Percentiles rank a stretch among this genome's conserved stretches.
Evolutionary conservation across 2,113 vertebrate species (phyloP).

Genomic region (Percina caprodes): DNA sequence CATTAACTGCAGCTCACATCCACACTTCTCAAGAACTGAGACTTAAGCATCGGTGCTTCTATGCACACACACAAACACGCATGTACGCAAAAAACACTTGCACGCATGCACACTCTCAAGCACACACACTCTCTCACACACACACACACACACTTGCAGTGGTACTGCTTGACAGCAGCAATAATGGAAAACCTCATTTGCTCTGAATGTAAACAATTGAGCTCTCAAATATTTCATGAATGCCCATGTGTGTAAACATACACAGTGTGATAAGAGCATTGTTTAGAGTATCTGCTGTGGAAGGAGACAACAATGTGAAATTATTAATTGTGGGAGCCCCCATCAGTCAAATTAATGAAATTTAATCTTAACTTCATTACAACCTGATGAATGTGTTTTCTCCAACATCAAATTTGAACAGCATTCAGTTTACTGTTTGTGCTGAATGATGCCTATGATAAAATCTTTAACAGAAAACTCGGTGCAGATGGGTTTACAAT

Average conservation of each 20-base stretch:
- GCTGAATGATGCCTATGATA: slow-evolving; percentile 5
- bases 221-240: slow-evolving; percentile 71
- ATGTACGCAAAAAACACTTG: slow-evolving; percentile 39
- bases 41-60: slow-evolving; percentile 38
- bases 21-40: slow-evolving; percentile 54
- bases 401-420: slow-evolving; percentile 46
- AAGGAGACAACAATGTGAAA: slow-evolving; percentile 57
- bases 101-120: background rate
- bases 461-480: slow-evolving; percentile 28
- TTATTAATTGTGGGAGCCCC: slow-evolving; percentile 46
- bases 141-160: slow-evolving; percentile 34
- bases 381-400: slow-evolving; percentile 43
- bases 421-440: slow-evolving; percentile 23
- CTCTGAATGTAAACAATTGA: slow-evolving; percentile 75
- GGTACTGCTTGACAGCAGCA: slow-evolving; percentile 64
- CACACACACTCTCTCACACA: slow-evolving; percentile 24
- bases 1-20: slow-evolving; percentile 47
- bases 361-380: slow-evolving; percentile 62
- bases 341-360: slow-evolving; percentile 65
- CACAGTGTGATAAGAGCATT: slow-evolving; percentile 59
- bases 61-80: slow-evolving; percentile 46
- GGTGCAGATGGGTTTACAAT: slow-evolving; percentile 38
- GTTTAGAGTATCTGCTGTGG: slow-evolving; percentile 39
- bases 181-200: slow-evolving; percentile 76
- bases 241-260: slow-evolving; percentile 69